Evolutionary conservation across 2,888 invertebrate genomes (phyloP).

Genomic region (Nomada flava): DNA sequence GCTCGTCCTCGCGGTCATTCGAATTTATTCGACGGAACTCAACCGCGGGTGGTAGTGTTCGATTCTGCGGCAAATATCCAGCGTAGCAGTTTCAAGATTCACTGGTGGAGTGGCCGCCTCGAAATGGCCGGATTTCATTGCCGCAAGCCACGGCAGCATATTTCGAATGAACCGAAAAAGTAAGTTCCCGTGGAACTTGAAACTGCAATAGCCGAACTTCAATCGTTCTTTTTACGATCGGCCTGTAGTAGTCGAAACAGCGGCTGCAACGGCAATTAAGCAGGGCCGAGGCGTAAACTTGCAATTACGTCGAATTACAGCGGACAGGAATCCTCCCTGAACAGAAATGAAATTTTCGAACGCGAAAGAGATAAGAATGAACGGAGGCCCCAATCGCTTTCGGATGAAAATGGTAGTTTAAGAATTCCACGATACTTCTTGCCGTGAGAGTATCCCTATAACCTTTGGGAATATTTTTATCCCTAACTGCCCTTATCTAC

Average conservation of each 20-base stretch:
- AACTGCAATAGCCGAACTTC: constrained; percentile 3
- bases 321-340: not conserved
- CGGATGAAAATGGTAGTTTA: constrained; percentile 23
- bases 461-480: constrained; percentile 25
- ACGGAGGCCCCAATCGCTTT: constrained; percentile 7
- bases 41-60: constrained; percentile 6
- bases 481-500: not conserved
- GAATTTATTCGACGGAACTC: constrained; percentile 61
- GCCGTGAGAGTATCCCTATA: not conserved
- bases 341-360: constrained; percentile 31
- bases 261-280: constrained; percentile 15
- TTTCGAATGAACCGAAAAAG: constrained; percentile 3
- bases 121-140: constrained; percentile 38
- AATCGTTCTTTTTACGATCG: constrained; percentile 8
- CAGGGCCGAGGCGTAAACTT: not conserved
- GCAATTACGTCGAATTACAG: constrained; percentile 18
- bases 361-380: constrained; percentile 36
- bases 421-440: constrained; percentile 9
- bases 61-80: constrained; percentile 41
- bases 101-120: constrained; percentile 9
- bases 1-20: constrained; percentile 55
- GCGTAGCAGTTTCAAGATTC: constrained; percentile 47
- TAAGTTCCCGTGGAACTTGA: not conserved
- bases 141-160: not conserved
- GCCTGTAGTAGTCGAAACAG: constrained; percentile 1